These are phyloP conservation scores for Plusia festucae DNA, from an alignment of 2,888 invertebrate genomes.

Conservation along the genomic window DNA sequence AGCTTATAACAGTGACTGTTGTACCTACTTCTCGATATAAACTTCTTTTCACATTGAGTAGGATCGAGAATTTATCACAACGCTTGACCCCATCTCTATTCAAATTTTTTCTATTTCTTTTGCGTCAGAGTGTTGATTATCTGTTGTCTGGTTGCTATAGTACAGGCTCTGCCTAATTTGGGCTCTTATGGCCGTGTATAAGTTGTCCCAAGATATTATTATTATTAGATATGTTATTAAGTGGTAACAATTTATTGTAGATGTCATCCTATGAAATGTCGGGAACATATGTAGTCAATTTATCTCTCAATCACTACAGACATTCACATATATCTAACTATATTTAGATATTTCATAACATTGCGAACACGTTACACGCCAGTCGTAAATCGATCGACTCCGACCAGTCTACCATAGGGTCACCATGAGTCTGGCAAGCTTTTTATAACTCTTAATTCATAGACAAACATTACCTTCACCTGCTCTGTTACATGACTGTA, in stretches of 20 bases:
- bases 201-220: too few species aligned
- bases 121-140: too few species aligned
- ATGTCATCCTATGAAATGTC: not conserved
- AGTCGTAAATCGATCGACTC: constrained; percentile 44
- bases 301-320: constrained; percentile 28
- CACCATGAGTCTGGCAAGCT: constrained; percentile 6
- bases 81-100: too few species aligned
- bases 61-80: not conserved
- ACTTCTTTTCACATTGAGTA: too few species aligned
- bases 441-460: not conserved
- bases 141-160: too few species aligned
- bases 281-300: constrained; percentile 1
- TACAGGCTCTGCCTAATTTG: too few species aligned
- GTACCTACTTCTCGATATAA: too few species aligned
- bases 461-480: constrained; percentile 1
- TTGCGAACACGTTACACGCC: constrained; percentile 27
- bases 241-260: too few species aligned
- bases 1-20: too few species aligned
- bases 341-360: constrained; percentile 49
- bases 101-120: too few species aligned
- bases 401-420: constrained; percentile 25
- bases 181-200: too few species aligned
- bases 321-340: constrained; percentile 4
- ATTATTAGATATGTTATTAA: too few species aligned
- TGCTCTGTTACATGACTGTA: not conserved